Percentiles rank a stretch among this genome's conserved stretches.
These are phyloP conservation scores for Ormyrus pomaceus DNA, from an alignment of 2,888 invertebrate species.

Conservation along the genomic window DNA sequence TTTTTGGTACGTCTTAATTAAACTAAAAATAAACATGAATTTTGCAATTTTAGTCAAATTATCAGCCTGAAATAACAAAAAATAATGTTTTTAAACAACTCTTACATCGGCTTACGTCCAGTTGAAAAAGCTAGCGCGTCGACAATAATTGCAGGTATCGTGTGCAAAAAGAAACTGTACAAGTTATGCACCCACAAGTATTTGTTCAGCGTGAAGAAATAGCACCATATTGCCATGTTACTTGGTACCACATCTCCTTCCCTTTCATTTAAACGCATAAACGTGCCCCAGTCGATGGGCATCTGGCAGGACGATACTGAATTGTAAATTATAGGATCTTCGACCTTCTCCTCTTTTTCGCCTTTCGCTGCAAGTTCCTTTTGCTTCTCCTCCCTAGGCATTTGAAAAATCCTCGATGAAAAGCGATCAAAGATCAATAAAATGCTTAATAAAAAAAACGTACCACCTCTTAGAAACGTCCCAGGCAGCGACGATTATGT, in stretches of 20 bases:
- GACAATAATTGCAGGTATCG: constrained; percentile 79
- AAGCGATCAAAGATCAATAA: neutral
- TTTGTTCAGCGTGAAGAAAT: constrained; percentile 79
- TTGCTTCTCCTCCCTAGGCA: constrained; percentile 49
- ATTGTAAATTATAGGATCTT: constrained; percentile 85
- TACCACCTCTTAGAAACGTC: constrained; percentile 69
- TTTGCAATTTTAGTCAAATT: neutral
- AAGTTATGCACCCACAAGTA: constrained; percentile 78
- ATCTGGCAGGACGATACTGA: constrained; percentile 89
- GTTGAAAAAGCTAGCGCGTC: constrained; percentile 77
- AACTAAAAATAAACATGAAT: constrained; percentile 75
- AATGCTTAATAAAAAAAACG: neutral
- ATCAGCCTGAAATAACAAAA: neutral
- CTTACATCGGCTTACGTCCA: constrained; percentile 81
- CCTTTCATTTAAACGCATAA: constrained; percentile 77
- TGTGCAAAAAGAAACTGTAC: constrained; percentile 78
- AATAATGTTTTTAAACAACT: constrained; percentile 54
- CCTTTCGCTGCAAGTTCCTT: constrained; percentile 2
- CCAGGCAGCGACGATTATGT: constrained; percentile 80
- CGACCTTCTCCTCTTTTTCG: constrained; percentile 30
- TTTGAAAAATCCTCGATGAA: neutral
- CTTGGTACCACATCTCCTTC: constrained; percentile 79
- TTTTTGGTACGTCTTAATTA: constrained; percentile 83
- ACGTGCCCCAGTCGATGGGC: constrained; percentile 86
- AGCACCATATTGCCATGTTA: constrained; percentile 81